Evolutionary conservation across 1,140 invertebrate species (phyloP).

Genomic region (Drosophila rufa): DNA sequence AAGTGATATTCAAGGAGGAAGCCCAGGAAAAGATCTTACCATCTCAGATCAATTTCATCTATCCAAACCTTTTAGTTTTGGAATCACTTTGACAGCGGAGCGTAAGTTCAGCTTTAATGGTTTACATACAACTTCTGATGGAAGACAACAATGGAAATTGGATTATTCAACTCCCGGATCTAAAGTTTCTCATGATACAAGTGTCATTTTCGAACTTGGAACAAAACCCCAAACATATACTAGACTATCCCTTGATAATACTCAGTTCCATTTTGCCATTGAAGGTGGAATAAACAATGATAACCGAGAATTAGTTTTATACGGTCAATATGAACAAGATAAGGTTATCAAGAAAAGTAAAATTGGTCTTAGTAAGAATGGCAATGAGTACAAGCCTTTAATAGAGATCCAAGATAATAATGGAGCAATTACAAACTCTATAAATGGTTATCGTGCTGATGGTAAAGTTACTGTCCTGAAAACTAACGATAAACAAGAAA

Average conservation of each 20-base stretch:
- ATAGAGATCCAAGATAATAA: slow-evolving; percentile 88
- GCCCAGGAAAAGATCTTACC: slow-evolving; percentile 13
- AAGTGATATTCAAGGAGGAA: slow-evolving; percentile 27
- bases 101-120: slow-evolving; percentile 76
- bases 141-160: slow-evolving; percentile 86
- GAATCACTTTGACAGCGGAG: slow-evolving; percentile 86
- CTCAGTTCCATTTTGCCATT: slow-evolving; percentile 58
- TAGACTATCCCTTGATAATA: slow-evolving; percentile 62
- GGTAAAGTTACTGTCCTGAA: slow-evolving; percentile 87
- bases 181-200: slow-evolving; percentile 87
- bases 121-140: slow-evolving; percentile 67
- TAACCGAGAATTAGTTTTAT: slow-evolving; percentile 67
- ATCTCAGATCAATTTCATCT: slow-evolving; percentile 48
- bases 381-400: slow-evolving; percentile 89
- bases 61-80: slow-evolving; percentile 50
- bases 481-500: slow-evolving; percentile 85
- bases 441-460: slow-evolving; percentile 86
- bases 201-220: slow-evolving; percentile 62
- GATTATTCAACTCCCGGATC: slow-evolving; percentile 90
- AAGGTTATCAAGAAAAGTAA: slow-evolving; percentile 87
- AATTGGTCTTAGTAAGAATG: slow-evolving; percentile 87
- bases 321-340: slow-evolving; percentile 87
- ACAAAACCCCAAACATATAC: slow-evolving; percentile 56
- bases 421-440: slow-evolving; percentile 81
- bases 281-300: slow-evolving; percentile 73